Conservation (phyloP, 2,888 invertebrate genomes). For the Athrips mouffetella region DNA sequence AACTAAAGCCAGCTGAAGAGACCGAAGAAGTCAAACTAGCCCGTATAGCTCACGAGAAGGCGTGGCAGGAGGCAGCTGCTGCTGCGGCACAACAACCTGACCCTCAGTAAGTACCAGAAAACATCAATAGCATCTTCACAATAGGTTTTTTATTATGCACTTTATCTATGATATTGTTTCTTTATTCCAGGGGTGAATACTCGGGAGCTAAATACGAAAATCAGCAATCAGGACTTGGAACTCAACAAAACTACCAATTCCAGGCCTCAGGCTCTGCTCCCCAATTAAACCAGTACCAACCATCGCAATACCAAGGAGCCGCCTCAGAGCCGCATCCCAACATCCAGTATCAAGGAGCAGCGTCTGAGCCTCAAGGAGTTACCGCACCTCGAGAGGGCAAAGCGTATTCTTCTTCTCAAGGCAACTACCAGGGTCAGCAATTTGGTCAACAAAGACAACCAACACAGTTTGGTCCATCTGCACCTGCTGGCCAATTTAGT, state of each 20-base stretch:
- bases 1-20: slow-evolving; percentile 81
- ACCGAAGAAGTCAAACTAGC: slow-evolving; percentile 84
- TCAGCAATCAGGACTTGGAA: not conserved
- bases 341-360: slow-evolving; percentile 17
- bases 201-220: not conserved
- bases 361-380: slow-evolving; percentile 24
- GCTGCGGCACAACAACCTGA: slow-evolving; percentile 47
- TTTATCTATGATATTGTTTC: slow-evolving; percentile 4
- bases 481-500: slow-evolving; percentile 12
- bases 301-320: slow-evolving; percentile 2
- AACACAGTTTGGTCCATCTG: slow-evolving; percentile 2
- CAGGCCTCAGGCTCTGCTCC: not conserved
- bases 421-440: not conserved
- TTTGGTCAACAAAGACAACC: slow-evolving; percentile 4
- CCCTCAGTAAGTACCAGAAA: slow-evolving; percentile 37
- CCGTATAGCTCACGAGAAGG: slow-evolving; percentile 81
- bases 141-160: no score
- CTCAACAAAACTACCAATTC: slow-evolving; percentile 5
- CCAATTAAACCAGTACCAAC: not conserved
- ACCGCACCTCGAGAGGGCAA: slow-evolving; percentile 15
- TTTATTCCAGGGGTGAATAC: slow-evolving; percentile 37
- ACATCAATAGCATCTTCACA: no score
- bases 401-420: not conserved
- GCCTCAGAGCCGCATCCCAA: slow-evolving; percentile 23
- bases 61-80: slow-evolving; percentile 82